These are phyloP conservation scores for Pelodytes ibericus DNA, from an alignment of 2,797 vertebrate species.

Conservation along the genomic window DNA sequence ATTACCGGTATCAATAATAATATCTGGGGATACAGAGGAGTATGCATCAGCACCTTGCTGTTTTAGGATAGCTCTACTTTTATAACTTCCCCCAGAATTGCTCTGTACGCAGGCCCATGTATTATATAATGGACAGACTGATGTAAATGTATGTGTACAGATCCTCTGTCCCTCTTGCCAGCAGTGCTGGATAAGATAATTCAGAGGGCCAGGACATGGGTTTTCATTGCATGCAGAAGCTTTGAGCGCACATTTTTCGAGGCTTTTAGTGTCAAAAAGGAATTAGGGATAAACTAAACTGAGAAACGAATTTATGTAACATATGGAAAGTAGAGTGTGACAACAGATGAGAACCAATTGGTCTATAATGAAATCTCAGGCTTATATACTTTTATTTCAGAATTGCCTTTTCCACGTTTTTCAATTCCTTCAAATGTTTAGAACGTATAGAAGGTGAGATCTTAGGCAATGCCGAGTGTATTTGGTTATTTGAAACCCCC, in stretches of 20 bases:
- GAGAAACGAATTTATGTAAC: too few relatives aligned
- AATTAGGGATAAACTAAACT: constrained; percentile 31
- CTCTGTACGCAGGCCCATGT: too few relatives aligned
- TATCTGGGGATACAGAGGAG: too few relatives aligned
- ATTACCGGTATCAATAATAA: too few relatives aligned
- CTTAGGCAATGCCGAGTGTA: not conserved
- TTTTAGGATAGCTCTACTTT: too few relatives aligned
- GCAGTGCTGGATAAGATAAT: constrained; percentile 24
- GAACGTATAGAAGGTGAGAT: too few relatives aligned
- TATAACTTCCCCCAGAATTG: too few relatives aligned
- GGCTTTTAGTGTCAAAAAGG: constrained; percentile 17
- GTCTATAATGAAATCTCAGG: too few relatives aligned
- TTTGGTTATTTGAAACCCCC: not conserved
- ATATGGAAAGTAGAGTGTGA: not conserved
- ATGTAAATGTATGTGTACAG: constrained; percentile 4
- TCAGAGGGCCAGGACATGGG: constrained; percentile 19
- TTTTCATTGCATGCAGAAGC: constrained; percentile 44
- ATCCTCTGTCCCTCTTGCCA: constrained; percentile 14
- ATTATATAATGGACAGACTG: too few relatives aligned
- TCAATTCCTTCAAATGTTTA: too few relatives aligned
- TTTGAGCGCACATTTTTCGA: not conserved
- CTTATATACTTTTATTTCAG: not conserved
- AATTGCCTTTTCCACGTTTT: not conserved
- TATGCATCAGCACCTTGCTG: too few relatives aligned
- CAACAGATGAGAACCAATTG: too few relatives aligned